Base-by-base conservation (phyloP, 2,113 vertebrate species). In the Microtus richardsoni region DNA sequence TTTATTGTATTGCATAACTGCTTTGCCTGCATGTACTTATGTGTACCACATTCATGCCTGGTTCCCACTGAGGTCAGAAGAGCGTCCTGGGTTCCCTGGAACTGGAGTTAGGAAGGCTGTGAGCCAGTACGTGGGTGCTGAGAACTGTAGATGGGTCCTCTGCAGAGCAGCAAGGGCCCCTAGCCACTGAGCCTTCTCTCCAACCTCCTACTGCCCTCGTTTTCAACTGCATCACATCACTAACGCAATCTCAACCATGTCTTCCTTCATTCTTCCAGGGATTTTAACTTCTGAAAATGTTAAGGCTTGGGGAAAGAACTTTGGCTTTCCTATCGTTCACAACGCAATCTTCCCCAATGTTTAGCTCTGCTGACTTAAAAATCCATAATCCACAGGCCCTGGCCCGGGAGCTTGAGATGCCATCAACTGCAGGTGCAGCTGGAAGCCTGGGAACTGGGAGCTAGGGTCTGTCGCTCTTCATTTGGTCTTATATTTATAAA, bases 231-330 rank as follows among this genome's bases (percentile, higher is more conserved):
- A 64, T 95, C 36, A 39, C 54, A 64, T 95, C 47, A 52, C 41
- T 88, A 87, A 62, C 41, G 36, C 39, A 73, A 54, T 74, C 36
- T 89, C 68, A 89, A 49, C 49, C 28, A 41, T 30, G 24, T 49
- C 58, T 64, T 71, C 86, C 28, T 7, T 68, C 41, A 7, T 70
- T 70, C 58, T 74, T 47, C 64, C 28, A 49, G 13, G 19, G 44
- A 84, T 62, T 64, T 84, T 64, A 79, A 84, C 10, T 87, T 83
- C n/a, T 58, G 82, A 94, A 77, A 86, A 60, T 44, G 47, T 78
- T 60, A 71, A 52, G 2, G 14, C n/a, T 70, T 88, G 78, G 41
- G 28, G 58, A 16, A 17, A 80, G 54, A 92, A 28, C 80, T 41
- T 62, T 8, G n/a, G 64, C 30, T 77, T 30, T 44, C 30, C 74